These are phyloP conservation scores for Melinaea menophilus DNA, from an alignment of 2,888 invertebrate species.

Conservation along the genomic window DNA sequence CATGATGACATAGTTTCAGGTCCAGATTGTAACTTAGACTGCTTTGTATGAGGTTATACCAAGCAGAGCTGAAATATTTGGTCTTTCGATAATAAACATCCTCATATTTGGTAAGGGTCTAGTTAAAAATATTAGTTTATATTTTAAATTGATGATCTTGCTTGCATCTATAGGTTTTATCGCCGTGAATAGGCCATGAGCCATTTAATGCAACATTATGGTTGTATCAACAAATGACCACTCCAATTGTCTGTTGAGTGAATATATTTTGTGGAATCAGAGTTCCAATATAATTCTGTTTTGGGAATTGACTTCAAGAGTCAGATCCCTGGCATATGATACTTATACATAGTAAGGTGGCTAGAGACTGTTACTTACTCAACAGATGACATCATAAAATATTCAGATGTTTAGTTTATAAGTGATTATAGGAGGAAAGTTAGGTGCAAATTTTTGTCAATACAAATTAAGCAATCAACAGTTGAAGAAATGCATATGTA, in stretches of 20 bases:
- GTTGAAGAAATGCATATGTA: neutral
- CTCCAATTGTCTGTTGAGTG: neutral
- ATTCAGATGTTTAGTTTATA: neutral
- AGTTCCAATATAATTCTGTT: neutral
- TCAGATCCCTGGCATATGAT: neutral
- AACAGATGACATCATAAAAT: neutral
- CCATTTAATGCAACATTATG: neutral
- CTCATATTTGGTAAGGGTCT: slow-evolving; percentile 8
- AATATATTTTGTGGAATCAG: slow-evolving; percentile 4
- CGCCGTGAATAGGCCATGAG: neutral
- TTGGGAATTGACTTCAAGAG: neutral
- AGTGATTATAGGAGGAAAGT: neutral
- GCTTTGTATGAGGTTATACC: slow-evolving; percentile 6
- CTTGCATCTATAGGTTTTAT: neutral
- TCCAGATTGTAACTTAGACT: slow-evolving; percentile 6
- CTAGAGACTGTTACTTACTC: neutral
- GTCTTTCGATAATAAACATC: slow-evolving; percentile 5
- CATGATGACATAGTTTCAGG: slow-evolving; percentile 8
- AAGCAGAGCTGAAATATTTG: slow-evolving; percentile 8
- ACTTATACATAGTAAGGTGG: neutral
- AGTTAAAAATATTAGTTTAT: slow-evolving; percentile 8
- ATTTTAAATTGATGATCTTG: slow-evolving; percentile 7
- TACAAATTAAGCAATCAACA: neutral
- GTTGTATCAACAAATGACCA: neutral
- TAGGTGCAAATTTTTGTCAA: neutral